Conservation (phyloP, 2,888 invertebrate genomes). For the Cantharis rufa region DNA sequence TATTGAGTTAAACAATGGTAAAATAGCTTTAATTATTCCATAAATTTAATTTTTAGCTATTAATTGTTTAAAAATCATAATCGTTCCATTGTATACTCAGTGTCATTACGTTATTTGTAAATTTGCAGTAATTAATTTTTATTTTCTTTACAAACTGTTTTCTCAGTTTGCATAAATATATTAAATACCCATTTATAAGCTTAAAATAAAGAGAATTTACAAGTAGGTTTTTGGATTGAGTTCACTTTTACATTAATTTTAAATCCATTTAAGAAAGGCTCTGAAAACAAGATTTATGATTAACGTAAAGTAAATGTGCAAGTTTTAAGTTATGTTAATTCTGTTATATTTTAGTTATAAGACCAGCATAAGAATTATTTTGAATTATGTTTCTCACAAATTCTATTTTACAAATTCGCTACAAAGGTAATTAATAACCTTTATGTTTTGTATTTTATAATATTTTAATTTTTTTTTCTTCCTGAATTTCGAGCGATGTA, state of each 20-base stretch:
- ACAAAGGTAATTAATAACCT: background rate
- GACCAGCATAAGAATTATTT: background rate
- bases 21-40: background rate
- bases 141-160: background rate
- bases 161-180: background rate
- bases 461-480: background rate
- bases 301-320: background rate
- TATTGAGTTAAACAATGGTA: too few species aligned
- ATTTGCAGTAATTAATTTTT: background rate
- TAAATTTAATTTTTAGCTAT: background rate
- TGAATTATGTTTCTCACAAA: background rate
- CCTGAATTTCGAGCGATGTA: too few species aligned
- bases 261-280: slow-evolving; percentile 4
- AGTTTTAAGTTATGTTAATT: background rate
- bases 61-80: background rate
- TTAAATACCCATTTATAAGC: slow-evolving; percentile 5
- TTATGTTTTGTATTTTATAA: background rate
- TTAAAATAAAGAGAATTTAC: slow-evolving; percentile 9
- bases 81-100: background rate
- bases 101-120: background rate
- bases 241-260: slow-evolving; percentile 9
- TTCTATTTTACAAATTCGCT: background rate
- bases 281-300: slow-evolving; percentile 2
- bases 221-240: background rate
- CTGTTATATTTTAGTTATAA: background rate